These are phyloP conservation scores for Caenorhabditis becei DNA, from an alignment of 2,888 invertebrate species.

Conservation along the genomic window DNA sequence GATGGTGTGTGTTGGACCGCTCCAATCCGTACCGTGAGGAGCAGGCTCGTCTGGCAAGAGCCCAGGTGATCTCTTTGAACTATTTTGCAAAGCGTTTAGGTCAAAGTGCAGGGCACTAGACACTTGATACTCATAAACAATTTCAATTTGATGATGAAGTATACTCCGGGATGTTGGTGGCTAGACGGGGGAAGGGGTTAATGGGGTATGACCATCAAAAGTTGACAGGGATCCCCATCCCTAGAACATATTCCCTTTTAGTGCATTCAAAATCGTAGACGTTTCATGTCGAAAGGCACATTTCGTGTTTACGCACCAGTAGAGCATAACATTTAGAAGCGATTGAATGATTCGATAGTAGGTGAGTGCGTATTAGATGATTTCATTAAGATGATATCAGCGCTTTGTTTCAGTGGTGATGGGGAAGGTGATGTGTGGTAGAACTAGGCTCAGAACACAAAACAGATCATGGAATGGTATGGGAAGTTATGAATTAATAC, in stretches of 20 bases:
- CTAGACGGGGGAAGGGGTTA: too few species aligned
- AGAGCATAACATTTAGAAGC: conserved; percentile 18
- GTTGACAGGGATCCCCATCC: neutral
- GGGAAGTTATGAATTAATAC: too few species aligned
- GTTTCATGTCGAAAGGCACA: conserved; percentile 17
- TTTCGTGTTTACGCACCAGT: conserved; percentile 26
- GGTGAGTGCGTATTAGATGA: conserved; percentile 8
- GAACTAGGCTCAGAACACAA: neutral
- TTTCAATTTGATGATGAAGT: too few species aligned
- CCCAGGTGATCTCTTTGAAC: too few species aligned
- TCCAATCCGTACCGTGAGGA: neutral
- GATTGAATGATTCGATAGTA: conserved; percentile 8
- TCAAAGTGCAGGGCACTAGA: too few species aligned
- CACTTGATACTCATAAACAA: too few species aligned
- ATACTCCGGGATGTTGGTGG: too few species aligned
- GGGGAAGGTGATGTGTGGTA: too few species aligned
- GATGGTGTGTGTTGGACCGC: neutral
- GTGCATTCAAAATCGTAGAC: neutral
- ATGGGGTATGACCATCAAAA: too few species aligned
- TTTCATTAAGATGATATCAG: conserved; percentile 11
- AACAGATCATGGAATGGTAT: too few species aligned
- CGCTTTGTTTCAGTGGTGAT: neutral
- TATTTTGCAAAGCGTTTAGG: too few species aligned
- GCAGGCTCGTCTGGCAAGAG: neutral
- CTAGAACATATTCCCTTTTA: neutral